Base-by-base conservation (phyloP, 2,888 invertebrate species). In the Leptopterna dolabrata region DNA sequence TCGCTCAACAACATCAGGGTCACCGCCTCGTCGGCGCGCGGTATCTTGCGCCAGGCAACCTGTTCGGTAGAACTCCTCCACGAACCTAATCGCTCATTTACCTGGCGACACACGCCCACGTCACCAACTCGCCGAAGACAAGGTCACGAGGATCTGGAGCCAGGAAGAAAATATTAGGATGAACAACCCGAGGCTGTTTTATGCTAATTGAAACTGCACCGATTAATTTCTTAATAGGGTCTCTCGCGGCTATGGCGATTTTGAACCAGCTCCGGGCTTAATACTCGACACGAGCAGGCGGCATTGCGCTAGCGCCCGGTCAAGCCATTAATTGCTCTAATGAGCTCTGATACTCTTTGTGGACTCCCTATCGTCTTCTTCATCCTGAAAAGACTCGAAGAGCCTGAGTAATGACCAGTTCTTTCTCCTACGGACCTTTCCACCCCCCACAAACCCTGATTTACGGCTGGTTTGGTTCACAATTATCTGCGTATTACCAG, bases 11-110 rank as follows among this genome's bases (percentile, higher is more conserved):
- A 76, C 41, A 71, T 19, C 78, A 78, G 78, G 78, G 78, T 24
- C 78, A 78, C 78, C 78, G 78, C 78, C 78, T 78, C 78, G 78
- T 78, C 78, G 78, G 78, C 78, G 78, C 78, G 78, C 16, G 27
- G 78, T 36, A 14, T 4, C 9, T 24, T 45, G 78, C 45, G 78
- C 78, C 78, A 6, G 78, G 36, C 78, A 78, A 78, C 78, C 78
- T 78, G 78, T 45, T 78, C 78, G 19, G 3, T 78, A 45, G 27
- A 78, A 78, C 45, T 78, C 78, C n/a, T 43, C 45, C 36, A 29
- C 16, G n/a, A 36, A 19, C 41, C 41, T 30, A 73, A 73, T 73
- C 73, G 73, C 36, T 73, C 73, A 19, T 73, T 73, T 73, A 9
- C 41, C 41, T 11, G 30, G 2, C 36, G 63, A 24, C n/a, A 11